Base-by-base conservation (phyloP, 2,888 invertebrate species). In the Deladenus siricidicola region DNA sequence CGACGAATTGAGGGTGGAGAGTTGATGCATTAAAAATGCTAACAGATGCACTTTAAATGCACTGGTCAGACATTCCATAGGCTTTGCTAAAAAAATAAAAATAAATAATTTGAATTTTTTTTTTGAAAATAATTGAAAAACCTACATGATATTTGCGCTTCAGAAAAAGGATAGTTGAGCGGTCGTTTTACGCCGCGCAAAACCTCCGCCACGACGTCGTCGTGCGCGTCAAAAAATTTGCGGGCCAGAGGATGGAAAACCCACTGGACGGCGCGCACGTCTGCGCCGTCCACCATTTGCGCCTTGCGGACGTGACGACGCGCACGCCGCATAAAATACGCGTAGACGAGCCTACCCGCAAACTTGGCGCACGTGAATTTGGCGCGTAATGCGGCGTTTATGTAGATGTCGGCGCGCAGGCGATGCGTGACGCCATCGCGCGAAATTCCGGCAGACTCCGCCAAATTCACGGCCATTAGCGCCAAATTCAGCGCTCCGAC, bases 251-350 rank as follows among this genome's bases (percentile, higher is more conserved):
- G 75, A 63, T 75, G 75, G 62, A 76, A 76, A 23, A 72, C 44
- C 73, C 74, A 76, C 6, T 64, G 45, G 8, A 73, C 44, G 48
- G 68, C 61, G 21, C 68, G 65, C 14, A 70, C 66, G 50, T 72
- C 53, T 44, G 45, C 60, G 50, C 43, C 39, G 24, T 70, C 70
- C 14, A 66, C 65, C 8, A 44, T 62, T 14, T 19, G 24, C 21
- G 60, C 43, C 42, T 64, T 63, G 10, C 72, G 43, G n/a, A 74
- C 64, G 48, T 76, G 76, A 42, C 75, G 52, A 19, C 70, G 45
- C 10, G 73, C 74, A 45, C 77, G 60, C 19, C 73, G 63, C 44
- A 74, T 58, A 56, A 77, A 77, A 56, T 77, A 77, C n/a, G 69
- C 67, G 28, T 66, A 65, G 17, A 70, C 57, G 6, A 75, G 58